These are phyloP conservation scores for Mobula birostris DNA, from an alignment of 2,113 vertebrate species.

Conservation along the genomic window DNA sequence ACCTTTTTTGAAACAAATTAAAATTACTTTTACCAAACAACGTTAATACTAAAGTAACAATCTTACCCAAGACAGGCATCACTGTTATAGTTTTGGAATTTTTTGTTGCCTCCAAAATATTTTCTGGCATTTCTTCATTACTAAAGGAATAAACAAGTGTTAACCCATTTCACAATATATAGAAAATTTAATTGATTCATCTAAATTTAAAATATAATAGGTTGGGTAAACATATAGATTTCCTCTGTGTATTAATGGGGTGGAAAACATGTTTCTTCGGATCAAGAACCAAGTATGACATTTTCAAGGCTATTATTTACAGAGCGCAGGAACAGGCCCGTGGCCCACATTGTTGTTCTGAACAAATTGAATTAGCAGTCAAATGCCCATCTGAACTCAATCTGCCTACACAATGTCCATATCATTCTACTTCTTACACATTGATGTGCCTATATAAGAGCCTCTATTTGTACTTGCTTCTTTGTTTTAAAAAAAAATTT, in stretches of 20 bases:
- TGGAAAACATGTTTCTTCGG: not conserved
- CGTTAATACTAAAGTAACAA: not conserved
- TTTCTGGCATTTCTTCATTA: slow-evolving; percentile 63
- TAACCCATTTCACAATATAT: not conserved
- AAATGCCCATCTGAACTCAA: too few species aligned
- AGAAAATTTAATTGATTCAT: not conserved
- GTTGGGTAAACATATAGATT: not conserved
- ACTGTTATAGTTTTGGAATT: slow-evolving; percentile 66
- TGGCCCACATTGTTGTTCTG: too few species aligned
- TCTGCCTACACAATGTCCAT: too few species aligned
- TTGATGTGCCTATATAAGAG: too few species aligned
- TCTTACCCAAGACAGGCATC: slow-evolving; percentile 73
- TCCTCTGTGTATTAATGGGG: too few species aligned
- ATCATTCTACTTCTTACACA: too few species aligned
- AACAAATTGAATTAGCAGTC: too few species aligned
- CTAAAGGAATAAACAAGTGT: slow-evolving; percentile 47
- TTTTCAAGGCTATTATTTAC: not conserved
- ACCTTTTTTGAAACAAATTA: not conserved
- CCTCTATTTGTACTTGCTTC: too few species aligned
- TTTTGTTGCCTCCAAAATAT: slow-evolving; percentile 57
- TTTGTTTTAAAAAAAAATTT: too few species aligned
- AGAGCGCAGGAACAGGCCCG: too few species aligned
- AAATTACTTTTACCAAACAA: not conserved
- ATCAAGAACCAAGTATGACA: not conserved
- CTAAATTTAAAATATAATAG: not conserved